Evolutionary conservation across 2,888 invertebrate species (phyloP), one percentile per base, ranked within the genome.

Genomic region (Cheilosia variabilis): DNA sequence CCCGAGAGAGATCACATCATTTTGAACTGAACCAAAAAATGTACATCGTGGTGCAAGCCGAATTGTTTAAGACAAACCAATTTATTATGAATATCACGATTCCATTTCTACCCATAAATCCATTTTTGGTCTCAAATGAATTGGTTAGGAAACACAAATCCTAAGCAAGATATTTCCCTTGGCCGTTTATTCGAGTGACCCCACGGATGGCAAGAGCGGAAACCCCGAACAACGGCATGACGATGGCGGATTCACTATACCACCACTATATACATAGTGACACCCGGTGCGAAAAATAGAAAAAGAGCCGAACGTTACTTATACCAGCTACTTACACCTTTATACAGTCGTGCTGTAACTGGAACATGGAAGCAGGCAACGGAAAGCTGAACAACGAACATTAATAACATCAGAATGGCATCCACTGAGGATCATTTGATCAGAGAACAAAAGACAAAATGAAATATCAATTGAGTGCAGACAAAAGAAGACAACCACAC

Each of bases 71-170:
- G 53, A 53, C 58, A 41, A 69, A 84, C 73, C 90, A 89, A 90
- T 90, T 90, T 90, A 90, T 90, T 90, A 90, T 90, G 89, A 90
- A 89, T 87, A 89, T 90, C 90, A 90, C 90, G 90, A 83, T 89
- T 90, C 80, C 63, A 88, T 86, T 87, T 84, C 47, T 78, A 60
- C 43, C 80, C 69, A 87, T 88, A 88, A 87, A 87, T 88, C 75
- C 75, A 79, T 82, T 88, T 87, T 87, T 83, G 76, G 87, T 69
- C 87, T 81, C 81, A 87, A 88, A 88, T 88, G 87, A 88, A 88
- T 88, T 86, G 84, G 41, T 77, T 58, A 69, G 41, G 43, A 60
- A 78, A 73, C 50, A 55, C 75, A 81, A 82, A 72, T 78, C 57
- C 41, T 17, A 66, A 69, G 69, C 52, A 52, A 87, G 78, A 78